A percentile compares a stretch with the other conserved stretches of the same genome.
Evolutionary conservation across 2,113 vertebrate species (phyloP).

Genomic region (Anolis sagrei): DNA sequence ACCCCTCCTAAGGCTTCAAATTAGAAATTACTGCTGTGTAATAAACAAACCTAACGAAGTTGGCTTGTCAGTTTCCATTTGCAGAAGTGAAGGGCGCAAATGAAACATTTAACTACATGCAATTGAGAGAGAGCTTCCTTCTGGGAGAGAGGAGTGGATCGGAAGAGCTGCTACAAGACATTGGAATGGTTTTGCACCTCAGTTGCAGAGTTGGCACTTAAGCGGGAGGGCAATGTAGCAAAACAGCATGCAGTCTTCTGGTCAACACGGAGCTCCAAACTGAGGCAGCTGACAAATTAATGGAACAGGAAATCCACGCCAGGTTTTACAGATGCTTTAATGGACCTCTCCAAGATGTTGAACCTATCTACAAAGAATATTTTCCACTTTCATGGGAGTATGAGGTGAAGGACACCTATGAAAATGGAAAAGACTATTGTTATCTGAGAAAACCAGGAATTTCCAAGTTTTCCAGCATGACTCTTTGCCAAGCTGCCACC

Average conservation of each 20-base stretch:
- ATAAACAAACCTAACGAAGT: conserved; percentile 51
- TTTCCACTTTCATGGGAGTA: no score
- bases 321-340: no score
- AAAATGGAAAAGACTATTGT: no score
- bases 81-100: not conserved
- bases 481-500: no score
- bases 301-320: no score
- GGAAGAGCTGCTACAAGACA: conserved; percentile 56
- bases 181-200: not conserved
- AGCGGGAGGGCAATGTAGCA: not conserved
- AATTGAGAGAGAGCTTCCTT: not conserved
- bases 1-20: conserved; percentile 36
- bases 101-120: not conserved
- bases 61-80: conserved; percentile 37
- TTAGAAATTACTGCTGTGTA: conserved; percentile 45
- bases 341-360: no score
- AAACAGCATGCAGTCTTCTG: rapidly evolving
- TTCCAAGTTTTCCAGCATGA: no score
- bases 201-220: not conserved
- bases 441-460: no score
- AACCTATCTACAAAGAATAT: no score
- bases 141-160: conserved; percentile 1
- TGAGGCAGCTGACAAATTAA: no score
- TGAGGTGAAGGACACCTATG: no score
- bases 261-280: conserved; percentile 6